Conservation (phyloP, 1,140 invertebrate genomes). For the Lethocerus indicus region DNA sequence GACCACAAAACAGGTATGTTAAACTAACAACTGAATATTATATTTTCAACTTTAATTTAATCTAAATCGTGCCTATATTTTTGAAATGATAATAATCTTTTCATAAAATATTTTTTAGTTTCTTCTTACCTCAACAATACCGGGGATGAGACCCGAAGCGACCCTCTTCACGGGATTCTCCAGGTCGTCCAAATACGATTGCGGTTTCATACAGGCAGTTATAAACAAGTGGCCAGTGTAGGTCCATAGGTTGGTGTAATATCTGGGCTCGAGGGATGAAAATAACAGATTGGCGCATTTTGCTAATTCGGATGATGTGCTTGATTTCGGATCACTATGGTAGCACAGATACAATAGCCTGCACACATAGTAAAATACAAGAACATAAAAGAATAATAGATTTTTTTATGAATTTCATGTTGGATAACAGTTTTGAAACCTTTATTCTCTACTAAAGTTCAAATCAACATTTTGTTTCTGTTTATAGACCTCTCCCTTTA, state of each 20-base stretch:
- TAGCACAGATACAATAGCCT: constrained; percentile 20
- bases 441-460: too few species aligned
- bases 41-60: neutral
- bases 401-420: too few species aligned
- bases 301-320: constrained; percentile 34
- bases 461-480: too few species aligned
- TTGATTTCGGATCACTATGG: constrained; percentile 14
- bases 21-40: too few species aligned
- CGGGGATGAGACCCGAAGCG: constrained; percentile 35
- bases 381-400: neutral
- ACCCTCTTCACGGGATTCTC: constrained; percentile 28
- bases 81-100: too few species aligned
- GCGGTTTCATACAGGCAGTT: constrained; percentile 32
- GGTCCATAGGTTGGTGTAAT: constrained; percentile 79
- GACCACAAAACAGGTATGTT: too few species aligned
- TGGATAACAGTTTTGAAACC: too few species aligned
- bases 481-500: too few species aligned
- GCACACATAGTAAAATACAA: neutral
- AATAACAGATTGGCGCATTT: constrained; percentile 79
- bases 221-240: constrained; percentile 57
- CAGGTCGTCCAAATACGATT: constrained; percentile 16
- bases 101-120: too few species aligned
- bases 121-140: constrained; percentile 37
- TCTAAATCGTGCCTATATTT: too few species aligned
- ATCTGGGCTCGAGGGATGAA: constrained; percentile 65